A percentile compares a stretch with the other conserved stretches of the same genome.
Conservation (phyloP, 2,797 vertebrate genomes). For the Malacoctenus gilli region DNA sequence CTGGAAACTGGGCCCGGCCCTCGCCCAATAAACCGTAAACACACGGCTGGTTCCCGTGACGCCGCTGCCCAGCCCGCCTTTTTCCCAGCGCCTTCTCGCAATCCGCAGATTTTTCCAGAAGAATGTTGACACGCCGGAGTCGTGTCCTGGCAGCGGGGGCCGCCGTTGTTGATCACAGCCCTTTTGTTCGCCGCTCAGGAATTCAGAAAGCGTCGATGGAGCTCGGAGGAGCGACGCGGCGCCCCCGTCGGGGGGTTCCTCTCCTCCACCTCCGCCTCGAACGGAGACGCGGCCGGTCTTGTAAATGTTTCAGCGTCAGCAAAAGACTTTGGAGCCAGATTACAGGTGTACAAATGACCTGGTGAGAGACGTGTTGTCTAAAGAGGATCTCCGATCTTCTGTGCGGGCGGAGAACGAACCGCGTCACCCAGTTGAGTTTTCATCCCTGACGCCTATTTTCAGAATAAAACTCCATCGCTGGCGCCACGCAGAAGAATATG, state of each 20-base stretch:
- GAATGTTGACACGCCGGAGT: conserved; percentile 46
- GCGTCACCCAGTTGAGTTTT: too few relatives aligned
- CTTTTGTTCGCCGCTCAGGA: conserved; percentile 48
- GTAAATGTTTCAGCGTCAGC: conserved; percentile 28
- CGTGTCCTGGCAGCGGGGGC: conserved; percentile 36
- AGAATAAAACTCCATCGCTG: too few relatives aligned
- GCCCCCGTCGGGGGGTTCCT: conserved; percentile 18
- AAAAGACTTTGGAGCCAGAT: neutral
- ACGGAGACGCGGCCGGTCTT: too few relatives aligned
- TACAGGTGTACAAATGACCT: conserved; percentile 3
- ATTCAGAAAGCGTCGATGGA: conserved; percentile 34
- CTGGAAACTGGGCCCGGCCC: conserved; percentile 3
- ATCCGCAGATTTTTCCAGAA: conserved; percentile 40
- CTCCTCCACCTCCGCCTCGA: conserved; percentile 6
- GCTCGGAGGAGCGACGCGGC: conserved; percentile 7
- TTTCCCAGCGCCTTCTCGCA: conserved; percentile 26
- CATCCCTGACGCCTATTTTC: too few relatives aligned
- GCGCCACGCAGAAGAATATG: too few relatives aligned
- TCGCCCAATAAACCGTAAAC: conserved; percentile 45
- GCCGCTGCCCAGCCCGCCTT: conserved; percentile 22
- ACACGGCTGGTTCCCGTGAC: conserved; percentile 56
- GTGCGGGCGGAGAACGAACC: too few relatives aligned
- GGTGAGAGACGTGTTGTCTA: too few relatives aligned
- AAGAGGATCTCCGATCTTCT: too few relatives aligned
- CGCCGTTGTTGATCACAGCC: conserved; percentile 38